These are phyloP conservation scores for Nannoperca australis DNA, from an alignment of 2,797 vertebrate genomes.

Conservation along the genomic window DNA sequence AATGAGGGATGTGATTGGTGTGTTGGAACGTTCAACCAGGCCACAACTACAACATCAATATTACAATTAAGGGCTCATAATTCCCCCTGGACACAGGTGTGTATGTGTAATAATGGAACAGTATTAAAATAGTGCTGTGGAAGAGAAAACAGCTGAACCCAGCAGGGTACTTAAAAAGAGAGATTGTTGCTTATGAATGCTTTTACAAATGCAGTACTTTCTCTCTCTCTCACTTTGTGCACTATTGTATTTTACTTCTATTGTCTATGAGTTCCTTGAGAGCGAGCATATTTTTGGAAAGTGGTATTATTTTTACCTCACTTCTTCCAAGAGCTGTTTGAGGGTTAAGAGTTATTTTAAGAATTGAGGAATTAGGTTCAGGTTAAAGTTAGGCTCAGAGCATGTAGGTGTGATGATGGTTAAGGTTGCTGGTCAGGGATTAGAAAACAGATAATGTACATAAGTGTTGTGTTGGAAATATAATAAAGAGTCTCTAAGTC, in stretches of 20 bases:
- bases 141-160: slow-evolving; percentile 19
- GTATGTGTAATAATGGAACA: slow-evolving; percentile 2
- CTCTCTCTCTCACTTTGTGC: not conserved
- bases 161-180: slow-evolving; percentile 14
- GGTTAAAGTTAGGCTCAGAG: too few relatives aligned
- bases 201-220: not conserved
- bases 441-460: too few relatives aligned
- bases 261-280: not conserved
- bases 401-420: too few relatives aligned
- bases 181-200: slow-evolving; percentile 2
- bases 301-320: not conserved
- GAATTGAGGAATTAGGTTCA: too few relatives aligned
- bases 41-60: slow-evolving; percentile 34
- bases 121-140: slow-evolving; percentile 40
- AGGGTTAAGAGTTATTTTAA: too few relatives aligned
- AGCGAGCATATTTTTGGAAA: not conserved
- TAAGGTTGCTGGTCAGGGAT: too few relatives aligned
- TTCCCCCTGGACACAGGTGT: slow-evolving; percentile 2
- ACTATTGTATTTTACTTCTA: not conserved
- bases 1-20: slow-evolving; percentile 29
- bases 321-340: not conserved
- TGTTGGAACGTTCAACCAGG: slow-evolving; percentile 18
- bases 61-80: slow-evolving; percentile 31
- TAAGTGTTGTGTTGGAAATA: too few relatives aligned
- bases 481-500: too few relatives aligned